phyloP scores from a whole-genome alignment of 1,140 invertebrate species.

The Cylas formicarius region DNA sequence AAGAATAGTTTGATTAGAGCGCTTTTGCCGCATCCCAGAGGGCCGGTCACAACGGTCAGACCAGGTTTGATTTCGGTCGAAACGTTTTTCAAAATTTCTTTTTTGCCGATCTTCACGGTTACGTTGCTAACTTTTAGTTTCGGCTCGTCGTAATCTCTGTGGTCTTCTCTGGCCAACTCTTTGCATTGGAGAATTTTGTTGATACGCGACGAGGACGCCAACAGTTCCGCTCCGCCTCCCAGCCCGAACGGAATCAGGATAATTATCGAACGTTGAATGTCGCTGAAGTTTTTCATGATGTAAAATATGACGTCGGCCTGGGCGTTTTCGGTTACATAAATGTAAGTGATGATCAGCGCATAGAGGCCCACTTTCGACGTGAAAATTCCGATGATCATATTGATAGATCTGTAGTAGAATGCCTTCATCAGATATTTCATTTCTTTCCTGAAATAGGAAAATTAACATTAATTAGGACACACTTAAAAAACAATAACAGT shows the following conservation, averaged over 20 bases:
- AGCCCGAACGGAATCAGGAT: constrained; percentile 36
- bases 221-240: constrained; percentile 47
- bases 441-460: constrained; percentile 21
- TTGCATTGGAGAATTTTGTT: constrained; percentile 24
- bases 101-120: constrained; percentile 16
- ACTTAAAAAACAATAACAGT: too few relatives aligned
- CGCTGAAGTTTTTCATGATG: constrained; percentile 18
- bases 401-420: constrained; percentile 8
- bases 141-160: constrained; percentile 3
- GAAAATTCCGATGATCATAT: constrained; percentile 13
- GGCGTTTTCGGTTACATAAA: constrained; percentile 10
- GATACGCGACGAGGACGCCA: constrained; percentile 25
- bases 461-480: too few relatives aligned
- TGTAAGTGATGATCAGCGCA: constrained; percentile 22
- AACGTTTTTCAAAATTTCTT: constrained; percentile 46
- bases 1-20: constrained; percentile 65
- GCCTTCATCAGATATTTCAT: constrained; percentile 18
- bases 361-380: constrained; percentile 20
- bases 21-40: constrained; percentile 78
- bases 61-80: constrained; percentile 40
- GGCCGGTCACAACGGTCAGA: constrained; percentile 65
- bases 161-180: constrained; percentile 19
- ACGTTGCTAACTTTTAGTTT: constrained; percentile 14
- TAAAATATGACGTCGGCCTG: constrained; percentile 24
- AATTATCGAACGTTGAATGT: constrained; percentile 11